These are phyloP conservation scores for Sinocyclocheilus anophthalmus DNA, from an alignment of 2,113 vertebrate genomes.

Conservation along the genomic window DNA sequence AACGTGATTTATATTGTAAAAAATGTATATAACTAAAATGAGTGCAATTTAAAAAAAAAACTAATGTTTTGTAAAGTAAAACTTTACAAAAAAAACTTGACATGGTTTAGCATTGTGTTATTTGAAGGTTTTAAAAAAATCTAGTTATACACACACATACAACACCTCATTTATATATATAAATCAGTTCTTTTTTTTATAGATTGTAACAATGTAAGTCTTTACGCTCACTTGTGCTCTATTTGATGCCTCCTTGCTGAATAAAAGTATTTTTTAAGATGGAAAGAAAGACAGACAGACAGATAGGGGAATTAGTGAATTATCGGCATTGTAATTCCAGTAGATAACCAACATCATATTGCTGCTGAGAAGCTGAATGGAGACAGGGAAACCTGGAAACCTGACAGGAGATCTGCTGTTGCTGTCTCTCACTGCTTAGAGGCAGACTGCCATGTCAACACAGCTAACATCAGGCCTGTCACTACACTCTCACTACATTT, in stretches of 20 bases:
- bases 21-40: not conserved
- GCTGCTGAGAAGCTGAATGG: not conserved
- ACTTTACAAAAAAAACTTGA: too few relatives aligned
- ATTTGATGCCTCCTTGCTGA: not conserved
- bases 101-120: not conserved
- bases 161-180: not conserved
- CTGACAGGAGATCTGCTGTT: constrained; percentile 35
- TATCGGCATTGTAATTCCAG: not conserved
- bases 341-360: constrained; percentile 1
- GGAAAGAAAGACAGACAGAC: not conserved
- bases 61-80: not conserved
- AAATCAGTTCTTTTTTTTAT: not conserved
- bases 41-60: not conserved
- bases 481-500: constrained; percentile 28
- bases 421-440: constrained; percentile 31
- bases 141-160: not conserved
- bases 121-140: not conserved
- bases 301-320: not conserved
- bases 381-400: not conserved
- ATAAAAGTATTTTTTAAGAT: not conserved
- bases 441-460: constrained; percentile 38
- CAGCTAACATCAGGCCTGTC: constrained; percentile 28
- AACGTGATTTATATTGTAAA: not conserved
- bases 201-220: not conserved
- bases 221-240: not conserved